Conservation (phyloP, 1,140 invertebrate species). For the Papilio xuthus region DNA sequence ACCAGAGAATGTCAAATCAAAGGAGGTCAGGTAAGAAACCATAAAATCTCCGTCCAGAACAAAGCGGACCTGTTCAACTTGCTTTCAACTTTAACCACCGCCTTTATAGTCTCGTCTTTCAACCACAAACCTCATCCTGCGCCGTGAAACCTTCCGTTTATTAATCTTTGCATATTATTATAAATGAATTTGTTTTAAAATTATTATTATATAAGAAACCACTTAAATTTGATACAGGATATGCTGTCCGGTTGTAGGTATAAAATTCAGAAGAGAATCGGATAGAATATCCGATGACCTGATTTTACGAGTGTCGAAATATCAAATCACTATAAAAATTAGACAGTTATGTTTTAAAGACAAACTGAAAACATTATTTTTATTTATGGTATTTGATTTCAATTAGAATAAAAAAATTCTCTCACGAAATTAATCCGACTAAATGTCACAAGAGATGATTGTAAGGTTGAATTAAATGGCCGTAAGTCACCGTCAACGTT, state of each 20-base stretch:
- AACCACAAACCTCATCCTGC: conserved; percentile 37
- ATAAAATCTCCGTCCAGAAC: conserved; percentile 29
- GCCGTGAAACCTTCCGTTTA: conserved; percentile 31
- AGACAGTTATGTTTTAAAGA: background rate
- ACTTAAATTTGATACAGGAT: background rate
- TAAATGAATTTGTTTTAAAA: background rate
- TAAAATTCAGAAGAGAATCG: background rate
- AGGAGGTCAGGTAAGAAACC: conserved; percentile 25
- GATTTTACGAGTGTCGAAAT: background rate
- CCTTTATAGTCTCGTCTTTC: conserved; percentile 33
- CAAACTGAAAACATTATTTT: background rate
- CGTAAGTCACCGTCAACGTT: conserved; percentile 31
- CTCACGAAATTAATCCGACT: background rate
- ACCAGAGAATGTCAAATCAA: conserved; percentile 1
- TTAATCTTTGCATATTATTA: conserved; percentile 31
- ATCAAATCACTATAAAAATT: background rate
- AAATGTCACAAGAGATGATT: conserved; percentile 24
- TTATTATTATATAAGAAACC: background rate
- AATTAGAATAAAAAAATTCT: background rate
- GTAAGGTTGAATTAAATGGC: conserved; percentile 26
- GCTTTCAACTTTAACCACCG: conserved; percentile 31
- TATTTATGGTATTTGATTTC: background rate
- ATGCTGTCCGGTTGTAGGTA: background rate
- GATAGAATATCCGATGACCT: background rate
- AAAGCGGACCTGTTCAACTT: conserved; percentile 20